Conservation (phyloP, 2,797 vertebrate genomes). For the Sciurus carolinensis region DNA sequence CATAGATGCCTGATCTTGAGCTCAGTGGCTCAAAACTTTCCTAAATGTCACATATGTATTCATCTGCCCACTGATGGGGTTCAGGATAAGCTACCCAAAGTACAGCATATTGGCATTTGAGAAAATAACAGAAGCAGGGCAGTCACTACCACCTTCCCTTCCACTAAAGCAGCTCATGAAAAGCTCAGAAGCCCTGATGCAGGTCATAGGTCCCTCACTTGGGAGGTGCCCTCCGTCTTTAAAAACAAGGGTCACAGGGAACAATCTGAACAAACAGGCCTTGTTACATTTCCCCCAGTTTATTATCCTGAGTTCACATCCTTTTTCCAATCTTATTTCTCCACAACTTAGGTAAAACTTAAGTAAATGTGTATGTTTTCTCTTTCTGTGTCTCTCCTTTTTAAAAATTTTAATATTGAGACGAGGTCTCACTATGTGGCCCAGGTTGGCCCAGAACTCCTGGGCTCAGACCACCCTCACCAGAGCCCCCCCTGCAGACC, state of each 20-base stretch:
- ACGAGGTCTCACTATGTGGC: neutral
- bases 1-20: neutral
- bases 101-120: neutral
- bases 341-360: neutral
- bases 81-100: neutral
- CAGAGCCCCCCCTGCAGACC: no score
- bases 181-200: neutral
- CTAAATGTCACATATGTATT: neutral
- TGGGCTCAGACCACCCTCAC: neutral
- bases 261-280: neutral
- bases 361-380: neutral
- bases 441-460: no score
- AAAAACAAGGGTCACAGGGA: neutral
- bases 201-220: neutral
- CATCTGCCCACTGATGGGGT: neutral
- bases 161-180: neutral
- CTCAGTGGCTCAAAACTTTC: neutral
- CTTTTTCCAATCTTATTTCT: neutral
- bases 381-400: neutral
- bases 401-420: neutral
- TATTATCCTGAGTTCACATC: neutral
- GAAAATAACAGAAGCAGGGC: neutral
- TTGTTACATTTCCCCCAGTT: neutral
- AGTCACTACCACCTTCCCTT: no score
- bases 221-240: neutral